A percentile compares a stretch with the other conserved stretches of the same genome.
These are phyloP conservation scores for Ardeotis arabs DNA, from an alignment of 2,113 vertebrate genomes.

Conservation along the genomic window DNA sequence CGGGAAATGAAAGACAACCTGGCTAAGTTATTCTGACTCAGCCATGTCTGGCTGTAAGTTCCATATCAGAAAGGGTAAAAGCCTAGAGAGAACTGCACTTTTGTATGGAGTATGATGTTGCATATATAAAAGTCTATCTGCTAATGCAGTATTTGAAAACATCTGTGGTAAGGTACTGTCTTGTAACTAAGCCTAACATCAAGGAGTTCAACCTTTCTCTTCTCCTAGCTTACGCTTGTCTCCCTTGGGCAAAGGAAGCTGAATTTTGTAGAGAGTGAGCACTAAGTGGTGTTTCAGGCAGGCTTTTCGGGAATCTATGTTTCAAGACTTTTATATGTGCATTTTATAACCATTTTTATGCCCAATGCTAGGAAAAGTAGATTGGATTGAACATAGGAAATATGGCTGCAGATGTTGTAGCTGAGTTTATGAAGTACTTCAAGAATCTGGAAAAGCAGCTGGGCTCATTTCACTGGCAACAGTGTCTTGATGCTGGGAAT, in stretches of 20 bases:
- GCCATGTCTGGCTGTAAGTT: neutral
- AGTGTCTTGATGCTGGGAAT: neutral
- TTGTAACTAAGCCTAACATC: neutral
- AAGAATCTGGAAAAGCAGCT: slow-evolving; percentile 11
- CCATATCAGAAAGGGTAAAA: neutral
- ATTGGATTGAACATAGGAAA: neutral
- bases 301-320: slow-evolving; percentile 40
- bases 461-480: slow-evolving; percentile 8
- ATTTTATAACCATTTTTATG: slow-evolving; percentile 20
- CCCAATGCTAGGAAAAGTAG: neutral
- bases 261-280: neutral
- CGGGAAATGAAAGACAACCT: neutral
- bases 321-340: neutral
- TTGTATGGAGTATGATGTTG: neutral
- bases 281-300: neutral
- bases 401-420: slow-evolving; percentile 35
- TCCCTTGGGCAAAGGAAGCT: neutral
- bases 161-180: neutral
- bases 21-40: slow-evolving; percentile 3
- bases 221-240: neutral
- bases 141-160: neutral
- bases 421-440: slow-evolving; percentile 24
- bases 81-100: neutral
- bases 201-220: neutral
- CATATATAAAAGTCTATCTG: neutral